Conservation (phyloP, 2,888 invertebrate genomes). For the Chymomyza procnemis region DNA sequence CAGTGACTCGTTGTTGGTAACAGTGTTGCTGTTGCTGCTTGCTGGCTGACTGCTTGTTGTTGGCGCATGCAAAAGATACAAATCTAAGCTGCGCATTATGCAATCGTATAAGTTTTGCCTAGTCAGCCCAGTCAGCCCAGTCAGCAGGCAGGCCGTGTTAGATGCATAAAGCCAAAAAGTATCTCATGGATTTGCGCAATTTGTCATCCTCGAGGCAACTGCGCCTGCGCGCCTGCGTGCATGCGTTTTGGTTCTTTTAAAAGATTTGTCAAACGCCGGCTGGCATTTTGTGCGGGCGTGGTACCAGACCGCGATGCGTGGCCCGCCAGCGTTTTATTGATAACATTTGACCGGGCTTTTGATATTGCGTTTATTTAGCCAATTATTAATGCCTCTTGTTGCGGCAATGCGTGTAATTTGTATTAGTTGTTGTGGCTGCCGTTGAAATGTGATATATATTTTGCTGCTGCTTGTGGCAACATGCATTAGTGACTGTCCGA, state of each 20-base stretch:
- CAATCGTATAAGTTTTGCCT: constrained; percentile 37
- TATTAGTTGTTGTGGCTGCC: constrained; percentile 37
- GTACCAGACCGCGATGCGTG: neutral
- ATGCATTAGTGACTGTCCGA: constrained; percentile 55
- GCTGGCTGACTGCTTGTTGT: neutral
- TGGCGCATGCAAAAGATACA: constrained; percentile 67
- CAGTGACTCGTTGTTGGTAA: neutral
- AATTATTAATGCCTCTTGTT: constrained; percentile 67
- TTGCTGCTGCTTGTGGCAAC: constrained; percentile 15
- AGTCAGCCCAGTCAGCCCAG: constrained; percentile 24
- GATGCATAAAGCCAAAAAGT: constrained; percentile 37
- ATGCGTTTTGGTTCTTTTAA: neutral
- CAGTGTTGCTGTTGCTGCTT: constrained; percentile 25
- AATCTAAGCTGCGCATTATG: constrained; percentile 64
- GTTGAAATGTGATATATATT: constrained; percentile 64
- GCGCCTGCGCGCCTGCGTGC: neutral
- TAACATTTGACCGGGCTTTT: constrained; percentile 57
- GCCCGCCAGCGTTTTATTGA: constrained; percentile 52
- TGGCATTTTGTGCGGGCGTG: constrained; percentile 5
- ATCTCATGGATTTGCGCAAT: constrained; percentile 75
- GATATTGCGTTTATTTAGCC: constrained; percentile 58
- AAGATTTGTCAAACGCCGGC: neutral
- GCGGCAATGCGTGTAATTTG: constrained; percentile 62
- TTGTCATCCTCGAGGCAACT: constrained; percentile 63
- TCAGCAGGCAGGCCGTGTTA: too few species aligned